Conservation (phyloP, 2,888 invertebrate genomes). For the Gari tellinella region DNA sequence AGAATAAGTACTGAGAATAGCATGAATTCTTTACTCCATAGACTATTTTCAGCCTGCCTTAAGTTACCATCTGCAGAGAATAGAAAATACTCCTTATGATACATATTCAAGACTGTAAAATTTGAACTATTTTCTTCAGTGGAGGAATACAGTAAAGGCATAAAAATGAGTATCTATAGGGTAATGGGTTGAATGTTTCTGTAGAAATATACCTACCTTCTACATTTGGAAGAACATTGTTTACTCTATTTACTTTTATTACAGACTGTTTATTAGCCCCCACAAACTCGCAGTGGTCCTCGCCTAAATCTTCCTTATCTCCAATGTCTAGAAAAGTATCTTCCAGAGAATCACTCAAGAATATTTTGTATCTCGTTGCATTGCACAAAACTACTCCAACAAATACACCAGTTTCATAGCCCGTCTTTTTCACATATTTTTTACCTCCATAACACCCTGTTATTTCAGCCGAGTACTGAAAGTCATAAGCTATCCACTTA, state of each 20-base stretch:
- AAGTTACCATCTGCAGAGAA: no score
- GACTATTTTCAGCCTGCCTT: no score
- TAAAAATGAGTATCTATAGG: no score
- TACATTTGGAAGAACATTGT: no score
- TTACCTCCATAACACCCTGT: constrained; percentile 68
- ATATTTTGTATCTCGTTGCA: constrained; percentile 73
- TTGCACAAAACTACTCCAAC: constrained; percentile 79
- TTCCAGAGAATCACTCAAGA: constrained; percentile 67
- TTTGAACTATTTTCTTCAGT: no score
- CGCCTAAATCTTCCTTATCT: constrained; percentile 70
- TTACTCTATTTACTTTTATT: constrained; percentile 52
- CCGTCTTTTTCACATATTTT: constrained; percentile 64
- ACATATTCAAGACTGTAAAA: no score
- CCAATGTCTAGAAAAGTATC: constrained; percentile 76
- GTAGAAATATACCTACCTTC: no score
- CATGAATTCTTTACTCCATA: no score
- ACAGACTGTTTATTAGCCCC: constrained; percentile 48
- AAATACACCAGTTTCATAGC: constrained; percentile 27
- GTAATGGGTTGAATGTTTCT: no score
- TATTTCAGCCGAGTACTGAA: constrained; percentile 60
- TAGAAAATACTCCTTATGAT: no score
- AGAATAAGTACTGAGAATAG: no score
- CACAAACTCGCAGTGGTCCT: constrained; percentile 81
- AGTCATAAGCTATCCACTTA: constrained; percentile 71
- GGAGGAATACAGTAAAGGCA: no score